A percentile compares a stretch with the other conserved stretches of the same genome.
These are phyloP conservation scores for Corythoichthys haematopterus DNA, from an alignment of 2,113 vertebrate genomes.

Conservation along the genomic window DNA sequence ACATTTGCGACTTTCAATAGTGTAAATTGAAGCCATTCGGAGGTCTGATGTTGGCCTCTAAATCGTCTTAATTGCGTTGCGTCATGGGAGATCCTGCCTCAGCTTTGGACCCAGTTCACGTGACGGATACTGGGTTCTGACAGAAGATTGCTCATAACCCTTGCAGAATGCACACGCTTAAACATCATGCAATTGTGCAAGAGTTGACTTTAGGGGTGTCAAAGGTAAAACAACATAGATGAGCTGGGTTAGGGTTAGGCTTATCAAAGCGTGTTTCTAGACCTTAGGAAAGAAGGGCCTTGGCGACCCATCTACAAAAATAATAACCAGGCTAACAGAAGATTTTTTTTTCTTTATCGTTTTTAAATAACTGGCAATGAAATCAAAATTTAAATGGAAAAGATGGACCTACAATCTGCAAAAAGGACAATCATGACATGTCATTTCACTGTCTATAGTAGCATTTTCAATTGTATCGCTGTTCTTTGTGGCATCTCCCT, in stretches of 20 bases:
- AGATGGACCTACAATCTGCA: too few relatives aligned
- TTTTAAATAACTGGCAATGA: too few relatives aligned
- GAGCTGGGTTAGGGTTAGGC: too few relatives aligned
- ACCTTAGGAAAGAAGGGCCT: background rate
- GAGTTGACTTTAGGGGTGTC: background rate
- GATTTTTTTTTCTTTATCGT: background rate
- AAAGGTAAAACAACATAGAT: background rate
- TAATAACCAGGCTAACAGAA: background rate
- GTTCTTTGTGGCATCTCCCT: background rate
- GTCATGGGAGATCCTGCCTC: constrained; percentile 3
- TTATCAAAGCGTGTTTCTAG: background rate
- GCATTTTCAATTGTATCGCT: background rate
- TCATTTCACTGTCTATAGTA: background rate
- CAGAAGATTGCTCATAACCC: background rate
- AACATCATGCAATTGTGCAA: background rate
- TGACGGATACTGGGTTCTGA: constrained; percentile 2
- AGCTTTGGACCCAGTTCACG: constrained; percentile 2
- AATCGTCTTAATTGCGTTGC: constrained; percentile 12
- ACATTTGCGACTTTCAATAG: background rate
- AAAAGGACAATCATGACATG: too few relatives aligned
- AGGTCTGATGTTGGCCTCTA: background rate
- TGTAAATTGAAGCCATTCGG: background rate
- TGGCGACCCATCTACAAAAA: background rate
- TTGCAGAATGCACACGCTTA: background rate
- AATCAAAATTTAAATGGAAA: too few relatives aligned